Conservation (phyloP, 2,113 vertebrate species). For the Recurvirostra avosetta region DNA sequence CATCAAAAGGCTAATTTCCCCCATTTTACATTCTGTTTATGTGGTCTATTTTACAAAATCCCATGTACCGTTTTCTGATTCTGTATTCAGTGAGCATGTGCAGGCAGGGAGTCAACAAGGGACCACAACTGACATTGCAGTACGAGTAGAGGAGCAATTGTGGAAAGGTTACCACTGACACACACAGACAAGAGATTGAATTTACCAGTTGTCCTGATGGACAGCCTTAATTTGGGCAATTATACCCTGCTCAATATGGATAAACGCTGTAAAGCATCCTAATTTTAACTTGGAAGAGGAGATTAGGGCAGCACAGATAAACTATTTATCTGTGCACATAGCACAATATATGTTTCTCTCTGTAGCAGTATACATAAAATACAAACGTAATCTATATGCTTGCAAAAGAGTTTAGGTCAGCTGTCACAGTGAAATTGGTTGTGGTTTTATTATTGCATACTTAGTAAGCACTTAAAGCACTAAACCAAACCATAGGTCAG, state of each 20-base stretch:
- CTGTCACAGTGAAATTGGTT: not conserved
- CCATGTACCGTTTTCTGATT: not conserved
- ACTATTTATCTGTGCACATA: not conserved
- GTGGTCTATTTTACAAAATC: not conserved
- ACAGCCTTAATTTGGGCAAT: slow-evolving; percentile 46
- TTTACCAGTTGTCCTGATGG: slow-evolving; percentile 32
- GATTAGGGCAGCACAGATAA: not conserved
- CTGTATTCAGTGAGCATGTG: slow-evolving; percentile 27
- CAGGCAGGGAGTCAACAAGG: slow-evolving; percentile 41
- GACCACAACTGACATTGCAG: slow-evolving; percentile 54
- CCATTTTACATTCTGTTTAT: slow-evolving; percentile 12
- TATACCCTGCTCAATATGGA: not conserved
- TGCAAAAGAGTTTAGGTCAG: not conserved
- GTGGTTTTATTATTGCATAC: not conserved
- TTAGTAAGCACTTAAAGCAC: not conserved
- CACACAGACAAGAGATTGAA: not conserved
- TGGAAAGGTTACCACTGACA: slow-evolving; percentile 62
- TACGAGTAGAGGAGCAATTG: not conserved
- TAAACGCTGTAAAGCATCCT: slow-evolving; percentile 12
- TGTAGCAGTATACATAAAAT: not conserved
- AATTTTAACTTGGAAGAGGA: not conserved
- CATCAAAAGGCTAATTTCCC: slow-evolving; percentile 22
- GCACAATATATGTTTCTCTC: not conserved
- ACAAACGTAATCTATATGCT: not conserved
- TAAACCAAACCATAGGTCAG: not conserved